Base-by-base conservation (phyloP, 2,797 vertebrate genomes). In the Gadopsis marmoratus region DNA sequence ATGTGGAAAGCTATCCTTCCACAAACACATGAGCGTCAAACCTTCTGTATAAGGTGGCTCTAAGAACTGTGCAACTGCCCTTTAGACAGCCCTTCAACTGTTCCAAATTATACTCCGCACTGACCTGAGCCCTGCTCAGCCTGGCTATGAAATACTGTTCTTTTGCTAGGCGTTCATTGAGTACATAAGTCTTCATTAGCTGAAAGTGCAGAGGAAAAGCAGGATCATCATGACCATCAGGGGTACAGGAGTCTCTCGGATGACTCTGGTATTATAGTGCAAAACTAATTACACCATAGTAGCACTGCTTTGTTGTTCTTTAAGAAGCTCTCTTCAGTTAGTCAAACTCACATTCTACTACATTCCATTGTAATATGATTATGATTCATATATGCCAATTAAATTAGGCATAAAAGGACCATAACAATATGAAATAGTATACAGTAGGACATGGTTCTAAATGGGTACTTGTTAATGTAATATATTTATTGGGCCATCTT, bases 21-120 rank as follows among this genome's bases (percentile, higher is more conserved):
- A 59, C 64, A 51, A 10, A 48, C 45, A 54, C 43, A 45, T 41
- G 47, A 78, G 45, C 5, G 17, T 72, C 48, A 67, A 59, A 63
- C 67, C 66, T 41, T 29, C 41, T 26, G 61, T 54, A 60, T 37
- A 35, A 37, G 54, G 74, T 70, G 61, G 84, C 79, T 87, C 78
- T 84, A 55, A 83, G 79, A 43, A 45, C 58, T 11, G 66, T 16
- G 60, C 59, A 69, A 23, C 58, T 59, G 58, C 53, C 76, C 60
- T 67, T 71, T 67, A 50, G 78, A 61, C 39, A 53, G 54, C 61
- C 65, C 64, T 60, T 69, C 78, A 76, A 56, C 54, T 5, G 16
- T 58, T 64, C 47, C 45, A 54, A 75, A 72, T 69, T 61, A 77
- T 23, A 67, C 63, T 63, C 53, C 37, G 37, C 64, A 35, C 68